phyloP scores from a whole-genome alignment of 2,797 vertebrate species.

The Phoeniculus purpureus region DNA sequence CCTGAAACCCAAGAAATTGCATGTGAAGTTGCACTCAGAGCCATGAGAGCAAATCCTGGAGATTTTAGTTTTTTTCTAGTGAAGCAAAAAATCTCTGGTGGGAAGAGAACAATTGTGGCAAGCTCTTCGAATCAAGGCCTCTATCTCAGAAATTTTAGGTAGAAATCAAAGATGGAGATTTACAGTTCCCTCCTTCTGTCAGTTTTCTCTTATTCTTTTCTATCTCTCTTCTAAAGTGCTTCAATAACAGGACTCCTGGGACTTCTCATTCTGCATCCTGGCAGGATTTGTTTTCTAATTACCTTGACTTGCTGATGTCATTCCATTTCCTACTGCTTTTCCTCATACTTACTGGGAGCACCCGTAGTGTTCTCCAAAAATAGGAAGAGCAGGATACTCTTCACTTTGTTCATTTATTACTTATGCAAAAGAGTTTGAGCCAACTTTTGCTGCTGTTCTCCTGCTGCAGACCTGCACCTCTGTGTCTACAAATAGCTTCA shows the following conservation, averaged over 20 bases:
- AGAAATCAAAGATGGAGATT: constrained; percentile 23
- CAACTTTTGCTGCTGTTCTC: background rate
- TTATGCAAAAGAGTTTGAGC: background rate
- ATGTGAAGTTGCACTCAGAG: background rate
- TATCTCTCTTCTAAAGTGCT: background rate
- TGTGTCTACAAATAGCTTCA: constrained; percentile 34
- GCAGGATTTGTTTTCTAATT: constrained; percentile 34
- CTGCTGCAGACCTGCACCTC: background rate
- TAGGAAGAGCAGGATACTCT: background rate
- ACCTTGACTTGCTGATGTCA: background rate
- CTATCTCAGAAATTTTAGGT: background rate
- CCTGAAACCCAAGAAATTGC: background rate
- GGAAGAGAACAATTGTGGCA: background rate
- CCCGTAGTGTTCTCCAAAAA: background rate
- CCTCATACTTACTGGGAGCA: background rate
- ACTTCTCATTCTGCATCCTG: background rate
- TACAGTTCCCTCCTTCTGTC: background rate
- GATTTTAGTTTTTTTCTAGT: background rate
- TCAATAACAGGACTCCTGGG: constrained; percentile 1
- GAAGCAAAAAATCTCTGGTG: background rate
- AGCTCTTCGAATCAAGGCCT: constrained; percentile 11
- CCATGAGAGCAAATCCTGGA: background rate
- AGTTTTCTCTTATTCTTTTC: background rate
- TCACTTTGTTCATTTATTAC: background rate
- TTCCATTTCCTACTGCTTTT: background rate